phyloP scores from a whole-genome alignment of 2,113 vertebrate genomes.

The Caloenas nicobarica region DNA sequence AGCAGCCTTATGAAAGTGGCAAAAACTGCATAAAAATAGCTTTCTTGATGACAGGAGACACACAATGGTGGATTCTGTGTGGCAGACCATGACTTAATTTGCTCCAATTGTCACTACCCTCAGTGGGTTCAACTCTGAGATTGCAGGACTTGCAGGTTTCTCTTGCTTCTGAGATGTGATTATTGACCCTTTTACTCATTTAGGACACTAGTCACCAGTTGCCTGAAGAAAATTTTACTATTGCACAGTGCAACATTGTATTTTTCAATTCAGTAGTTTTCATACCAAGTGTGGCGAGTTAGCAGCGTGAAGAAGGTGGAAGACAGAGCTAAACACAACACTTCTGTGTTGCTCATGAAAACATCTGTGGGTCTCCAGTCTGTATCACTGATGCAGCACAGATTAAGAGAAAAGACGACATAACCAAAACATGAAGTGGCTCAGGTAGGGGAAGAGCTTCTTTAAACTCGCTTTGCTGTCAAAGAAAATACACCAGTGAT shows the following conservation, averaged over 20 bases:
- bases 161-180: neutral
- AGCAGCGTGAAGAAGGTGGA: neutral
- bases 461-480: neutral
- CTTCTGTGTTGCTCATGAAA: neutral
- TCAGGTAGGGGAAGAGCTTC: neutral
- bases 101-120: neutral
- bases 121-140: neutral
- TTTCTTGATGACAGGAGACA: neutral
- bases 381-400: neutral
- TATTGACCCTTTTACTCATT: neutral
- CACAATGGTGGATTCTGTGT: neutral
- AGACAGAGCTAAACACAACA: neutral
- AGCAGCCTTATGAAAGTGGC: neutral
- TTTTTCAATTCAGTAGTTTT: neutral
- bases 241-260: neutral
- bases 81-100: neutral
- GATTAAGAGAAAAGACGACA: neutral
- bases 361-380: neutral
- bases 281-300: neutral
- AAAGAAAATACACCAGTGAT: neutral
- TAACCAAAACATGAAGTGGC: neutral
- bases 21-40: neutral
- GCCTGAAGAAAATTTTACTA: neutral
- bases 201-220: neutral
- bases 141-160: neutral